These are phyloP conservation scores for Epinephelus awoara DNA, from an alignment of 2,797 vertebrate genomes.

Conservation along the genomic window DNA sequence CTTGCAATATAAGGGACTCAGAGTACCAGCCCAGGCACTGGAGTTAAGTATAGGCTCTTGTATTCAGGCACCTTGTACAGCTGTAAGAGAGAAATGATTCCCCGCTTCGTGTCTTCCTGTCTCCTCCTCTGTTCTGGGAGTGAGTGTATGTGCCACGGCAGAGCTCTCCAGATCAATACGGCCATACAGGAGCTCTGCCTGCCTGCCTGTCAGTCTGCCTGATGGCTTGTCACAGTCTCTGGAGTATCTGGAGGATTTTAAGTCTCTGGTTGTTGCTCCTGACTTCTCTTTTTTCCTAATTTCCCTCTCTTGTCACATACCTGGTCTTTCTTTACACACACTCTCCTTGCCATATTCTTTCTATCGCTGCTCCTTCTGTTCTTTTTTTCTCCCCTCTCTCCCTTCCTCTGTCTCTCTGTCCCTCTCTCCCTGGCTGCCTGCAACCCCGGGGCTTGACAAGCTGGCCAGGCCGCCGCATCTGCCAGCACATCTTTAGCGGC, in stretches of 20 bases:
- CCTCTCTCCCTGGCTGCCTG: constrained; percentile 68
- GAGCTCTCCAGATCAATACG: constrained; percentile 73
- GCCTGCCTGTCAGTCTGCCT: constrained; percentile 53
- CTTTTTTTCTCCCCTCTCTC: constrained; percentile 4
- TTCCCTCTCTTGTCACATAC: constrained; percentile 39
- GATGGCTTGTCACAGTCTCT: constrained; percentile 64
- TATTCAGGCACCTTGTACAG: constrained; percentile 61
- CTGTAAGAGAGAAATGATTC: constrained; percentile 49
- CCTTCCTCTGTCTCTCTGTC: constrained; percentile 54
- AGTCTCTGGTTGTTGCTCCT: constrained; percentile 32
- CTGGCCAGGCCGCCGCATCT: constrained; percentile 91
- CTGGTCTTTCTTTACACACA: constrained; percentile 28
- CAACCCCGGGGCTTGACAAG: constrained; percentile 83
- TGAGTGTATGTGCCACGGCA: constrained; percentile 35
- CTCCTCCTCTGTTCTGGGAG: constrained; percentile 56
- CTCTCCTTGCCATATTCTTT: constrained; percentile 40
- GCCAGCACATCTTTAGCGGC: constrained; percentile 97
- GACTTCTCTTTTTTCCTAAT: constrained; percentile 31
- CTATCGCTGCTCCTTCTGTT: constrained; percentile 42
- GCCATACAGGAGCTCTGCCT: constrained; percentile 49
- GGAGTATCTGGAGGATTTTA: constrained; percentile 66
- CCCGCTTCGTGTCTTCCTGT: constrained; percentile 27
- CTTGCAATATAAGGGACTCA: constrained; percentile 53
- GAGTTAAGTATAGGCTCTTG: constrained; percentile 63
- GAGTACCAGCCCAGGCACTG: constrained; percentile 47